Evolutionary conservation across 2,888 invertebrate genomes (phyloP).

Genomic region (Polymixis lichenea): DNA sequence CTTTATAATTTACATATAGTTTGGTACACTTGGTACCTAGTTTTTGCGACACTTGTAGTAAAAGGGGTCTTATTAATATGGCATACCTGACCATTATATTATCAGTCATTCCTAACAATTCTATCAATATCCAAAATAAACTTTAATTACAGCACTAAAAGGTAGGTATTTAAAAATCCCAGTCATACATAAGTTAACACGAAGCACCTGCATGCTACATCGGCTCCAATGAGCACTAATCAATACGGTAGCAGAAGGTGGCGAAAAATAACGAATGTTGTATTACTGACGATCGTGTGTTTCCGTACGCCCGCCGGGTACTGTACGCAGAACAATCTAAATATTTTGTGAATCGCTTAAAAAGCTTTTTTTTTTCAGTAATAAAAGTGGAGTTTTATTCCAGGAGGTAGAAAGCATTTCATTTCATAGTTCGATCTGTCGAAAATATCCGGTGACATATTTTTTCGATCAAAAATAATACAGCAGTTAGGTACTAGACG

Average conservation of each 20-base stretch:
- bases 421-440: not conserved
- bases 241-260: conserved; percentile 85
- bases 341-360: not conserved
- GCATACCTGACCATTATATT: not conserved
- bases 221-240: conserved; percentile 85
- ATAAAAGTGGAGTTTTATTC: not conserved
- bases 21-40: not conserved
- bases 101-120: not conserved
- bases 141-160: not conserved
- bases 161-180: conserved; percentile 18
- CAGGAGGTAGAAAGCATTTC: not conserved
- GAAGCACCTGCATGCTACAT: conserved; percentile 61
- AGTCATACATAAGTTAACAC: conserved; percentile 15
- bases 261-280: conserved; percentile 90
- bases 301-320: conserved; percentile 79
- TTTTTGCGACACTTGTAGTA: not conserved
- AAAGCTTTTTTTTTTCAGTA: not conserved
- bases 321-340: conserved; percentile 68
- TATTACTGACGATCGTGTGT: conserved; percentile 86
- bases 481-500: not conserved
- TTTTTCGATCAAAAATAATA: not conserved
- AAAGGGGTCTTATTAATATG: not conserved
- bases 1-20: not conserved
- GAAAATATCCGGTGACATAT: not conserved
- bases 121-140: not conserved